Evolutionary conservation across 1,140 invertebrate genomes (phyloP).

Genomic region (Berghia stephanieae): DNA sequence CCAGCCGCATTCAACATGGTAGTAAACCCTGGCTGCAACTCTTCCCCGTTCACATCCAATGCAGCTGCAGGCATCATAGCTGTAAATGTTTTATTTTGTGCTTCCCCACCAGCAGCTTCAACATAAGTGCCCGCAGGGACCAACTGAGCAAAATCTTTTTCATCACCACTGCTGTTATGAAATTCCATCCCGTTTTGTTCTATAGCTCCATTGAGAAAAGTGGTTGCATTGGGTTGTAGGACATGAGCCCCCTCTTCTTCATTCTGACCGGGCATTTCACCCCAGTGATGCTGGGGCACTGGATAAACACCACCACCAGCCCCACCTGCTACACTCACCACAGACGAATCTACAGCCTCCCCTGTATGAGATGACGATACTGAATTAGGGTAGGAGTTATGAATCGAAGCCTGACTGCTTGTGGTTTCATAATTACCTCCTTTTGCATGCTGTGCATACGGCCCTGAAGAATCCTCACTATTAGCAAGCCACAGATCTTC

Average conservation of each 20-base stretch:
- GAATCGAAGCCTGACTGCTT: neutral
- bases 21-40: slow-evolving; percentile 14
- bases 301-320: neutral
- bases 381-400: neutral
- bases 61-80: slow-evolving; percentile 27
- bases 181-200: slow-evolving; percentile 26
- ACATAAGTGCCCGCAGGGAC: slow-evolving; percentile 27
- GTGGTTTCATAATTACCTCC: neutral
- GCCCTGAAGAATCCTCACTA: slow-evolving; percentile 28
- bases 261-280: neutral
- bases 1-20: slow-evolving; percentile 6
- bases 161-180: slow-evolving; percentile 16
- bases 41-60: slow-evolving; percentile 22
- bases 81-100: slow-evolving; percentile 30
- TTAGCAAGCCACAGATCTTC: slow-evolving; percentile 33
- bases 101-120: slow-evolving; percentile 5
- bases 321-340: neutral
- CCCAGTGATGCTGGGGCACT: no score
- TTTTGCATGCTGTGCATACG: slow-evolving; percentile 24
- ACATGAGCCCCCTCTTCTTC: neutral
- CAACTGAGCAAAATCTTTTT: slow-evolving; percentile 26
- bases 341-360: neutral
- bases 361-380: neutral
- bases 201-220: neutral
- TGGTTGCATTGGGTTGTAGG: neutral